Conservation (phyloP, 2,888 invertebrate genomes). For the Eretmocerus hayati region DNA sequence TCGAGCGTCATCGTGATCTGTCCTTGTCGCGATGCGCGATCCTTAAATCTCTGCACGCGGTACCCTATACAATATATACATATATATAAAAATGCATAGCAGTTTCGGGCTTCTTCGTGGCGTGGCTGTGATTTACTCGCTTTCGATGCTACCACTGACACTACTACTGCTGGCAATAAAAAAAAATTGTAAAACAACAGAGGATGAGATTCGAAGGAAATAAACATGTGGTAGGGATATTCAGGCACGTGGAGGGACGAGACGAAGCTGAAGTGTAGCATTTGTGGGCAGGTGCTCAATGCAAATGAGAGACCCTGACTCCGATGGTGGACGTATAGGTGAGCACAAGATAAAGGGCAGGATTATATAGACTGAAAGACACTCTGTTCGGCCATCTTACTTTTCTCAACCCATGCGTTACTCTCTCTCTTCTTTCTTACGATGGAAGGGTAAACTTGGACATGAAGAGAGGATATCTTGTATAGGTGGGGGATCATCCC, state of each 20-base stretch:
- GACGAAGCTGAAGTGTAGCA: too few species aligned
- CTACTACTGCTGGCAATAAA: background rate
- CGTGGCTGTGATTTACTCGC: constrained; percentile 20
- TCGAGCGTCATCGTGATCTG: constrained; percentile 22
- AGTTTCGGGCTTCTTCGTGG: constrained; percentile 2
- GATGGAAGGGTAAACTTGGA: too few species aligned
- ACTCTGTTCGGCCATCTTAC: too few species aligned
- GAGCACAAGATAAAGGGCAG: constrained; percentile 18
- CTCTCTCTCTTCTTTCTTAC: too few species aligned
- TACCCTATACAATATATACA: too few species aligned
- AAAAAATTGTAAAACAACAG: constrained; percentile 1
- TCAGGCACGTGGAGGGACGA: too few species aligned
- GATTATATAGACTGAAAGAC: too few species aligned
- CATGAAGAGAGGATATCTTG: too few species aligned
- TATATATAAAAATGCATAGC: too few species aligned
- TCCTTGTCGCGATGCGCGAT: constrained; percentile 11
- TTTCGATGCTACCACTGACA: background rate
- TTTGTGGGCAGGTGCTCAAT: constrained; percentile 34
- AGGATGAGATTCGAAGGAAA: background rate
- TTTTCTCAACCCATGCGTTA: too few species aligned
- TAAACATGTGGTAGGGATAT: too few species aligned
- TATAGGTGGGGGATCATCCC: too few species aligned
- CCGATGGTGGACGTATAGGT: constrained; percentile 3
- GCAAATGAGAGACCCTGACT: constrained; percentile 18
- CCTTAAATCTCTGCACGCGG: constrained; percentile 23